Evolutionary conservation across 1,140 invertebrate genomes (phyloP), one percentile per base, ranked within the genome.

Genomic region (Camponotus vicinus): DNA sequence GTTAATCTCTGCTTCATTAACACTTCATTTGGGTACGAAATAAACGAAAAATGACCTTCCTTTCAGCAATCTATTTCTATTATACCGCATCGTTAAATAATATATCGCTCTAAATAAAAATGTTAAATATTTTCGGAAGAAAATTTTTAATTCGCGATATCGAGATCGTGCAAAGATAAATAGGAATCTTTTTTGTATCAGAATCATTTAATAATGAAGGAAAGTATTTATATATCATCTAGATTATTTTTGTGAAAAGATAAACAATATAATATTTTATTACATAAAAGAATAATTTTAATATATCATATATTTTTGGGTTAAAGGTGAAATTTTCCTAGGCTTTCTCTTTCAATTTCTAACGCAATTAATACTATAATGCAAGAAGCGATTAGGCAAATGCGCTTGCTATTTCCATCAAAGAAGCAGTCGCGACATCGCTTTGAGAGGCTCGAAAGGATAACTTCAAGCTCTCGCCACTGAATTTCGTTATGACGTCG

Each of bases 1-100:
- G 79, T 83, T 83, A 59, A 63, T 55, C 45, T 73, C 15, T 83
- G 79, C 79, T 83, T 83, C 79, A 70, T 83, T 83, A 83, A 83
- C 79, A 75, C 73, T 75, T 57, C 69, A 75, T 75, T 63, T 55
- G 2, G 32, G 1, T 13, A 37, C 57, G 34, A 63, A 75, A 34
- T 49, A 61, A 73, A 52, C 18, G 45, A 75, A 75, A 73, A 83
- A 61, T 61, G 11, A 9, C 40, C 57, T 37, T 21, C 21, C n/a
- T 37, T 1, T 6, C 34, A 27, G 7, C 32, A 18, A 77, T 77
- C 64, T 82, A 45, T 45, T 52, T 34, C 11, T 13, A 18, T 83
- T 32, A 59, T n/a, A n/a, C 15, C 70, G 37, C 57, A 34, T 59
- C 67, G 49, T 82, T 82, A 71, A 82, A 57, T 37, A 71, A 70